Conservation (phyloP, 2,888 invertebrate species). For the Acanthosepion pharaonis region DNA sequence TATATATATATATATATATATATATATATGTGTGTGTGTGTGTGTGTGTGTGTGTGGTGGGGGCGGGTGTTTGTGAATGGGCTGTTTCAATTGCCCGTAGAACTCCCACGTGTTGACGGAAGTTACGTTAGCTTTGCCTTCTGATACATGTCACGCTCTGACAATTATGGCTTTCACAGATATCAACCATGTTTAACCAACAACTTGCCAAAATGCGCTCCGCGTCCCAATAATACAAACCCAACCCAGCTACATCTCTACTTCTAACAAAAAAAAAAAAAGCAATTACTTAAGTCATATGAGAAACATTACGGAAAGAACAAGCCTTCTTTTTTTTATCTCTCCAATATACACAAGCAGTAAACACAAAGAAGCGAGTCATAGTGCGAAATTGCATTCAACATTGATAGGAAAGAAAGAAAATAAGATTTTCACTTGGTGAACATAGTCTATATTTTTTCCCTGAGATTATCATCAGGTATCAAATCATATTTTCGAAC, state of each 20-base stretch:
- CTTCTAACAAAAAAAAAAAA: background rate
- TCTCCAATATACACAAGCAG: background rate
- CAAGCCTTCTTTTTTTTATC: background rate
- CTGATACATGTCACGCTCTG: background rate
- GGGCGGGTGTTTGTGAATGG: no score
- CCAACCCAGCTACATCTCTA: no score
- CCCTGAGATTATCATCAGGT: background rate
- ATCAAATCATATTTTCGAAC: background rate
- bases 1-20: no score
- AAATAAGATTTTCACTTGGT: background rate
- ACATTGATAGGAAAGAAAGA: no score
- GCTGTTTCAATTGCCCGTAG: no score
- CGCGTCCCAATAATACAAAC: background rate
- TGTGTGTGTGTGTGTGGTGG: no score
- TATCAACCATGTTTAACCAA: background rate
- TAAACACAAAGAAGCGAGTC: background rate
- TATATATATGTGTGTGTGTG: no score
- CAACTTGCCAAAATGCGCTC: background rate
- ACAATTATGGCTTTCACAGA: background rate
- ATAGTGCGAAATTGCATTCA: background rate
- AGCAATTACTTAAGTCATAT: background rate
- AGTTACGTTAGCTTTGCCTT: background rate
- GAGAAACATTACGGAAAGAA: background rate
- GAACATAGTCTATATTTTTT: background rate
- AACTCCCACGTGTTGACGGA: no score